These are phyloP conservation scores for Macrosiphum euphorbiae DNA, from an alignment of 2,888 invertebrate species.

Conservation along the genomic window DNA sequence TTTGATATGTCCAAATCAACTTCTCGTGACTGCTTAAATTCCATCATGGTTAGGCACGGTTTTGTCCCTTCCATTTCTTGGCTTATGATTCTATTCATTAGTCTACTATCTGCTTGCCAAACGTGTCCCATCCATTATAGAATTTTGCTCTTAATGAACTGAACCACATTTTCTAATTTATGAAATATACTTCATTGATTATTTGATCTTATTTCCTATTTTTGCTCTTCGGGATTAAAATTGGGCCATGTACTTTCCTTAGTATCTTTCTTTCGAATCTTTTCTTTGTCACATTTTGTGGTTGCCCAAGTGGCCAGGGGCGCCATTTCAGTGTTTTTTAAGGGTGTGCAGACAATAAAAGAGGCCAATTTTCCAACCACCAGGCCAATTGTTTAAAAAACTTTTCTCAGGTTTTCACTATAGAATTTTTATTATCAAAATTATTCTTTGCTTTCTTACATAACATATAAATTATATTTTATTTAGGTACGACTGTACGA, in stretches of 20 bases:
- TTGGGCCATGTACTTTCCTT: background rate
- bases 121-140: too few relatives aligned
- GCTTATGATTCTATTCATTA: background rate
- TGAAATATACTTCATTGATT: background rate
- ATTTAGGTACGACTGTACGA: too few relatives aligned
- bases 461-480: too few relatives aligned
- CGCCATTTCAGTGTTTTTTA: too few relatives aligned
- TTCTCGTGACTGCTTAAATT: background rate
- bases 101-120: background rate
- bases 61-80: background rate
- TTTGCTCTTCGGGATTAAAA: background rate
- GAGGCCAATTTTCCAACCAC: too few relatives aligned
- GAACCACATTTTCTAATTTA: background rate
- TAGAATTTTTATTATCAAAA: too few relatives aligned
- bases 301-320: background rate
- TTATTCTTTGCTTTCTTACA: too few relatives aligned
- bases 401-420: too few relatives aligned
- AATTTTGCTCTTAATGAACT: too few relatives aligned
- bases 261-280: background rate
- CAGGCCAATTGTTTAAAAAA: too few relatives aligned
- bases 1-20: background rate
- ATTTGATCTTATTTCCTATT: conserved; percentile 11
- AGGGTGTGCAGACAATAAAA: too few relatives aligned
- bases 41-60: background rate
- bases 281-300: background rate